Percentiles rank a stretch among this genome's conserved stretches.
These are phyloP conservation scores for Dryas iulia DNA, from an alignment of 1,140 invertebrate genomes.

Conservation along the genomic window DNA sequence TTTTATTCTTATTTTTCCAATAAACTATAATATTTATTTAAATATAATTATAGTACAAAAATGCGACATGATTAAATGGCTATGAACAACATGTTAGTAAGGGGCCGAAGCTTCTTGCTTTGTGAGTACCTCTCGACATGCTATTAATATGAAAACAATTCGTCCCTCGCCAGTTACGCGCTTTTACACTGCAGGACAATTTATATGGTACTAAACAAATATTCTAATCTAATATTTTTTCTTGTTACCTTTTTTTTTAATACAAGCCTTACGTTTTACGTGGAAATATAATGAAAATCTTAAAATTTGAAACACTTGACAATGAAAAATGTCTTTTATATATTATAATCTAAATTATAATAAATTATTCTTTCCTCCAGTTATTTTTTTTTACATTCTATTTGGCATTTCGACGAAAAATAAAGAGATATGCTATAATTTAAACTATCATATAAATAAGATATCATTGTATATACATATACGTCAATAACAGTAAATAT, in stretches of 20 bases:
- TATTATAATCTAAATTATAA: too few species aligned
- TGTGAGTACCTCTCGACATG: slow-evolving; percentile 69
- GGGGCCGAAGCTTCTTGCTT: slow-evolving; percentile 43
- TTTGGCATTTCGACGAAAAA: too few species aligned
- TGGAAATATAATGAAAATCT: too few species aligned
- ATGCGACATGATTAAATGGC: slow-evolving; percentile 55
- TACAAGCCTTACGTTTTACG: background rate
- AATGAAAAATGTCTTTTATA: too few species aligned
- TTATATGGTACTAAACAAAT: background rate
- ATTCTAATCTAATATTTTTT: background rate
- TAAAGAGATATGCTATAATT: too few species aligned
- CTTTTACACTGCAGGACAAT: slow-evolving; percentile 50
- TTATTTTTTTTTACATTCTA: too few species aligned
- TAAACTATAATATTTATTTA: background rate
- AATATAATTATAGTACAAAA: slow-evolving; percentile 19
- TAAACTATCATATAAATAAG: too few species aligned
- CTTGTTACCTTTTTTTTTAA: background rate
- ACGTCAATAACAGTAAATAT: too few species aligned
- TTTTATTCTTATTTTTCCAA: too few species aligned
- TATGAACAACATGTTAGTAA: slow-evolving; percentile 49
- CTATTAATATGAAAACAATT: slow-evolving; percentile 80
- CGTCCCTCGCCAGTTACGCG: slow-evolving; percentile 65
- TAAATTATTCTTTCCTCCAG: background rate
- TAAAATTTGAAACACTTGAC: too few species aligned
- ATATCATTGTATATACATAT: too few species aligned